These are phyloP conservation scores for Bombyx mandarina DNA, from an alignment of 1,140 invertebrate genomes.

Conservation along the genomic window DNA sequence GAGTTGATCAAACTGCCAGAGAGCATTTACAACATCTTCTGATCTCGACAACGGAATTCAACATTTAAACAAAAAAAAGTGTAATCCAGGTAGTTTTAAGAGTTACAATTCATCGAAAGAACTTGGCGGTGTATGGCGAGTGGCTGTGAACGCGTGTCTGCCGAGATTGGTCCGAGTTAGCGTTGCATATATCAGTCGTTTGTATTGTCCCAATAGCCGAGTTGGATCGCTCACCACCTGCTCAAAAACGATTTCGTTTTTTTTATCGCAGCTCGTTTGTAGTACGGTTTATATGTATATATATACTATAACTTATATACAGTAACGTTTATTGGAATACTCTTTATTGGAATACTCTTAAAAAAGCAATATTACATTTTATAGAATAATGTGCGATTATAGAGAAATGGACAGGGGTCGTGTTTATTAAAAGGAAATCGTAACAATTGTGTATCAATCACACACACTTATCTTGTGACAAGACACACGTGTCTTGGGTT, in stretches of 20 bases:
- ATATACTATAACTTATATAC: too few relatives aligned
- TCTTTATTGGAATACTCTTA: background rate
- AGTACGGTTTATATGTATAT: background rate
- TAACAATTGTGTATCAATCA: background rate
- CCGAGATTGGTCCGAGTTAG: background rate
- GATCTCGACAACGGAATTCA: background rate
- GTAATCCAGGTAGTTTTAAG: too few relatives aligned
- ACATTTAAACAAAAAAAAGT: too few relatives aligned
- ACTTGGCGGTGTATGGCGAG: too few relatives aligned
- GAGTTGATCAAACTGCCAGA: too few relatives aligned
- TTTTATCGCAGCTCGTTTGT: background rate
- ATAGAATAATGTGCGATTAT: background rate
- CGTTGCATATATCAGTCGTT: background rate
- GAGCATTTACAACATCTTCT: background rate
- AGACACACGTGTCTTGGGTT: background rate
- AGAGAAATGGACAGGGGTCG: background rate
- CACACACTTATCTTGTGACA: too few relatives aligned
- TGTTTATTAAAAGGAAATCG: background rate
- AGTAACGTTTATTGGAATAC: background rate
- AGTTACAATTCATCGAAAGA: too few relatives aligned
- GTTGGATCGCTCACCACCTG: background rate
- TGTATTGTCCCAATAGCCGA: slow-evolving; percentile 2
- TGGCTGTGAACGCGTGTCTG: background rate
- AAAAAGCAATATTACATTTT: too few relatives aligned
- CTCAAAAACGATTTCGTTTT: background rate